Conservation (phyloP, 2,797 vertebrate species). For the Pseudochromis fuscus region DNA sequence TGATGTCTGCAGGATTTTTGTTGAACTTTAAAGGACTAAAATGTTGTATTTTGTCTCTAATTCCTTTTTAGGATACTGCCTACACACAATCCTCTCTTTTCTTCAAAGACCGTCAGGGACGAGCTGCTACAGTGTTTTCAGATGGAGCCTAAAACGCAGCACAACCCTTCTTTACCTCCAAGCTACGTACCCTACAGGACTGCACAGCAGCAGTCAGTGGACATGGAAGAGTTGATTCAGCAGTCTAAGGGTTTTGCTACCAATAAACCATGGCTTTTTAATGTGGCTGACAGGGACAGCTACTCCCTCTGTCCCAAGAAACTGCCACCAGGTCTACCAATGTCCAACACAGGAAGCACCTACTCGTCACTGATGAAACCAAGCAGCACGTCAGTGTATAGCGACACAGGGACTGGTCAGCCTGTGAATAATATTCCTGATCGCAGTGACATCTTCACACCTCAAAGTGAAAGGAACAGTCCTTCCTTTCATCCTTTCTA, state of each 20-base stretch:
- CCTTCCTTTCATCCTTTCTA: constrained; percentile 67
- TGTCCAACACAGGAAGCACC: constrained; percentile 77
- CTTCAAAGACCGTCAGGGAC: constrained; percentile 81
- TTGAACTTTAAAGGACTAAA: not conserved
- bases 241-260: constrained; percentile 77
- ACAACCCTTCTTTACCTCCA: constrained; percentile 76
- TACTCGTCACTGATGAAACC: constrained; percentile 77
- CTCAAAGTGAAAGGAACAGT: constrained; percentile 61
- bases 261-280: constrained; percentile 84
- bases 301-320: constrained; percentile 77
- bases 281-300: constrained; percentile 78
- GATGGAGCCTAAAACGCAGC: constrained; percentile 83
- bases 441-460: constrained; percentile 59
- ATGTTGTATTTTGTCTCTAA: not conserved
- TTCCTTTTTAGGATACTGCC: constrained; percentile 84
- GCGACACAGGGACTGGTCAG: constrained; percentile 78
- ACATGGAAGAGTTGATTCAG: constrained; percentile 81
- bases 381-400: constrained; percentile 75
- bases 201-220: constrained; percentile 74
- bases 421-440: constrained; percentile 71
- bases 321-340: constrained; percentile 81
- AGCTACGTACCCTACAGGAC: constrained; percentile 71
- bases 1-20: not conserved
- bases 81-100: constrained; percentile 87
- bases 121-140: constrained; percentile 82